These are phyloP conservation scores for Sialis lutaria DNA, from an alignment of 2,888 invertebrate genomes.

Conservation along the genomic window DNA sequence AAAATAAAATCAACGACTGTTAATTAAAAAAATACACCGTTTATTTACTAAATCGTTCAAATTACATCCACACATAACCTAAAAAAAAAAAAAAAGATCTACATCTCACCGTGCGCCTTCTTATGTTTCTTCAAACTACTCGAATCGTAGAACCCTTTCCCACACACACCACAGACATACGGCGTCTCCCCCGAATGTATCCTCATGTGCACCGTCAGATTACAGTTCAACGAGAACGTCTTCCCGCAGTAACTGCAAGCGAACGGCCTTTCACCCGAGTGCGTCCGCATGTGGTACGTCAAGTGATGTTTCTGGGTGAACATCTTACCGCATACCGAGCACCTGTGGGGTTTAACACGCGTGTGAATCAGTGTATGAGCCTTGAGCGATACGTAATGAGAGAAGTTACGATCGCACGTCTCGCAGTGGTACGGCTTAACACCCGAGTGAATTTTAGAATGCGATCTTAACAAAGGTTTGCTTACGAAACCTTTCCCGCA, in stretches of 20 bases:
- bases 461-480: neutral
- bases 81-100: neutral
- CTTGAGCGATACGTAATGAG: neutral
- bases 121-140: slow-evolving; percentile 4
- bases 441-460: neutral
- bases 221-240: slow-evolving; percentile 1
- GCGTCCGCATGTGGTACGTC: neutral
- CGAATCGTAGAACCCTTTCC: slow-evolving; percentile 3
- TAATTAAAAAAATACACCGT: no score
- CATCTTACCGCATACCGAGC: neutral
- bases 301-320: slow-evolving; percentile 1
- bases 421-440: neutral
- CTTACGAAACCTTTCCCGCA: slow-evolving; percentile 9
- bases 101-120: neutral
- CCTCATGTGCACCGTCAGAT: slow-evolving; percentile 2
- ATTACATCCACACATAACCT: no score
- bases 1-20: no score
- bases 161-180: slow-evolving; percentile 1
- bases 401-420: neutral
- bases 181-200: slow-evolving; percentile 3
- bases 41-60: no score
- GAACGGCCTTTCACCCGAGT: slow-evolving; percentile 1
- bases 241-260: neutral
- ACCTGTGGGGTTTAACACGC: slow-evolving; percentile 1
- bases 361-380: slow-evolving; percentile 1